Percentiles rank a stretch among this genome's conserved stretches.
Conservation (phyloP, 2,797 vertebrate genomes). For the Xenops minutus region DNA sequence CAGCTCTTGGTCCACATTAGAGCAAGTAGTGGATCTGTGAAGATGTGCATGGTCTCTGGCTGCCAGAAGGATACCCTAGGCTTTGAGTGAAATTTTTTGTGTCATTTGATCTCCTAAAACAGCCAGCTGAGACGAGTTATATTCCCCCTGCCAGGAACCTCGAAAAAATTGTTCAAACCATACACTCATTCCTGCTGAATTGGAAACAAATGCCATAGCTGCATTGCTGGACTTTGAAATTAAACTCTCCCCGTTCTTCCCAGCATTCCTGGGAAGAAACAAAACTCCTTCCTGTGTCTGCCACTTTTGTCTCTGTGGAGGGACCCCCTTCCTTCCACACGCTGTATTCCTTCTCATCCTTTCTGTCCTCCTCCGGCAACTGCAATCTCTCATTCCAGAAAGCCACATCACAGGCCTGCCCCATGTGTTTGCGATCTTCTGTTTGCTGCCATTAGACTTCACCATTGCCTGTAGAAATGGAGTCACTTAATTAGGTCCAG, state of each 20-base stretch:
- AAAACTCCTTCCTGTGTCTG: slow-evolving; percentile 67
- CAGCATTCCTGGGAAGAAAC: slow-evolving; percentile 58
- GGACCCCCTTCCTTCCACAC: neutral
- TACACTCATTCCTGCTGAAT: slow-evolving; percentile 64
- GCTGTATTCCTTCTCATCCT: neutral
- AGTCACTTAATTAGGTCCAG: slow-evolving; percentile 51
- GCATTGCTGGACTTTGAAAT: slow-evolving; percentile 67
- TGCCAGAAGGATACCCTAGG: slow-evolving; percentile 61
- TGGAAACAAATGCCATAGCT: slow-evolving; percentile 68
- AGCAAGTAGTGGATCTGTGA: slow-evolving; percentile 43
- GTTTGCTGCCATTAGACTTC: slow-evolving; percentile 10
- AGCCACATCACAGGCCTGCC: slow-evolving; percentile 39
- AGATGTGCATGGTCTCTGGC: slow-evolving; percentile 64
- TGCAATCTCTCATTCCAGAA: slow-evolving; percentile 47
- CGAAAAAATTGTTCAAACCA: slow-evolving; percentile 67
- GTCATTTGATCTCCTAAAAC: slow-evolving; percentile 66
- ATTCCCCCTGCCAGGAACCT: slow-evolving; percentile 62
- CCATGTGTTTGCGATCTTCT: slow-evolving; percentile 61
- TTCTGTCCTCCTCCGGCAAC: neutral
- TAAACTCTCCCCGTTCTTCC: slow-evolving; percentile 66
- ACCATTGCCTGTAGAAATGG: neutral
- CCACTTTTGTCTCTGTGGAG: slow-evolving; percentile 48
- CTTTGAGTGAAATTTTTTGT: slow-evolving; percentile 50
- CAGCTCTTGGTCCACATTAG: slow-evolving; percentile 38
- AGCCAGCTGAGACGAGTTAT: slow-evolving; percentile 73